Evolutionary conservation across 2,888 invertebrate species (phyloP).

Genomic region (Rhodophaea formosa): DNA sequence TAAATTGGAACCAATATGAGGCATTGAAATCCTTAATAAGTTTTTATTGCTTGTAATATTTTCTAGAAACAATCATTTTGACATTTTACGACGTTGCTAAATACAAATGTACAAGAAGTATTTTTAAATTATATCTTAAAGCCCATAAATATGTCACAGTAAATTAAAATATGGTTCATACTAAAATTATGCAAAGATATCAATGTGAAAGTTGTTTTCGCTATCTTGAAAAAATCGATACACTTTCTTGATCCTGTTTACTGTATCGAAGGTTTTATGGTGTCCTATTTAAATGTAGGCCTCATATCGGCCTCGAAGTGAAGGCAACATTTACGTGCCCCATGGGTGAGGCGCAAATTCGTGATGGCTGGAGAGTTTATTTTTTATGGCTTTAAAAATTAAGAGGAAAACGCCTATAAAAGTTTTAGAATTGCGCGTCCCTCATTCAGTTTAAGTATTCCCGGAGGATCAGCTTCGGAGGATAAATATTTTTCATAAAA

Average conservation of each 20-base stretch:
- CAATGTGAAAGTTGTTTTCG: not conserved
- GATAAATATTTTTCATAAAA: too few relatives aligned
- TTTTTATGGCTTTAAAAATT: not conserved
- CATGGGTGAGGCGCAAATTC: conserved; percentile 18
- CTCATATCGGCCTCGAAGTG: conserved; percentile 31
- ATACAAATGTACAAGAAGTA: too few relatives aligned
- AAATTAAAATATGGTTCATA: not conserved
- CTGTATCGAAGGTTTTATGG: conserved; percentile 17
- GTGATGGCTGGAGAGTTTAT: not conserved
- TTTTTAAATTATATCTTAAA: too few relatives aligned
- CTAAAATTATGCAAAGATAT: not conserved
- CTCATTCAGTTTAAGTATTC: not conserved
- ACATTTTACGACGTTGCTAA: too few relatives aligned
- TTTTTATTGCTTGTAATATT: not conserved
- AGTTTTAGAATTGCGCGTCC: not conserved
- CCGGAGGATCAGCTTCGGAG: not conserved
- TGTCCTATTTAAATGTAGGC: conserved; percentile 34
- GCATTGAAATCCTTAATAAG: not conserved
- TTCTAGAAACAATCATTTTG: not conserved
- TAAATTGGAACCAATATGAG: not conserved
- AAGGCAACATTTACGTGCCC: conserved; percentile 31
- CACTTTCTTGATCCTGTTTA: conserved; percentile 12
- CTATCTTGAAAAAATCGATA: conserved; percentile 4
- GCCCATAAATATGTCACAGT: not conserved
- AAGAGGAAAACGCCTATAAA: not conserved